Evolutionary conservation across 2,113 vertebrate genomes (phyloP), one percentile per base, ranked within the genome.

Genomic region (Percopsis transmontana): DNA sequence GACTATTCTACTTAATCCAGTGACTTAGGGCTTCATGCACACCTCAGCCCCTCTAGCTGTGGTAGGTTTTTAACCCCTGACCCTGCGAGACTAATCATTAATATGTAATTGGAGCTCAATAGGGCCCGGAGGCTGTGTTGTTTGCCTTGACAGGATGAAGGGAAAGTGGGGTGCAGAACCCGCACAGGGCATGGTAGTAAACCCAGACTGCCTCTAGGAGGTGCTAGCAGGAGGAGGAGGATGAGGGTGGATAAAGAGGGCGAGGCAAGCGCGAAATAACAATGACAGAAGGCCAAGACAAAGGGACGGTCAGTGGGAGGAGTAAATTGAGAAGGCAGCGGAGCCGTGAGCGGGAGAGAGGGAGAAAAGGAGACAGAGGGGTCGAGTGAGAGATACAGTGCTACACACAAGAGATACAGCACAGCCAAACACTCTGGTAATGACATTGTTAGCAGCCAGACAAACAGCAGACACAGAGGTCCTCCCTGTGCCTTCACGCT

Each of bases 81-180:
- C 76, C 70, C 68, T 39, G 14, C 51, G 69, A 58, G 12, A 47
- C 74, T 64, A 62, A 75, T 76, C 27, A 80, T 79, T 67, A 82
- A 64, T 54, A 74, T 79, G 80, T 84, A 71, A 83, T 59, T 83
- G 65, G 62, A 80, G 53, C 70, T 70, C n/a, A 67, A 55, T 67
- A 58, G 38, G 55, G 44, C 67, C 56, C 54, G 62, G 42, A 54
- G 77, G 58, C 54, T 52, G 39, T 47, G 64, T 52, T 65, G 63
- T 23, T 44, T 65, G 70, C 79, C 62, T 38, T 50, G 41, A 50
- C 67, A 74, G 6, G n/a, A 41, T 9, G 19, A 5, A 40, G 73
- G 41, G 51, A 80, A 85, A 81, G 54, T 81, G 67, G 81, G 77
- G 51, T 84, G 76, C 27, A 71, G 57, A 67, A 73, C 2, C 50